Evolutionary conservation across 2,888 invertebrate genomes (phyloP), one percentile per base, ranked within the genome.

Genomic region (Eupithecia exiguata): DNA sequence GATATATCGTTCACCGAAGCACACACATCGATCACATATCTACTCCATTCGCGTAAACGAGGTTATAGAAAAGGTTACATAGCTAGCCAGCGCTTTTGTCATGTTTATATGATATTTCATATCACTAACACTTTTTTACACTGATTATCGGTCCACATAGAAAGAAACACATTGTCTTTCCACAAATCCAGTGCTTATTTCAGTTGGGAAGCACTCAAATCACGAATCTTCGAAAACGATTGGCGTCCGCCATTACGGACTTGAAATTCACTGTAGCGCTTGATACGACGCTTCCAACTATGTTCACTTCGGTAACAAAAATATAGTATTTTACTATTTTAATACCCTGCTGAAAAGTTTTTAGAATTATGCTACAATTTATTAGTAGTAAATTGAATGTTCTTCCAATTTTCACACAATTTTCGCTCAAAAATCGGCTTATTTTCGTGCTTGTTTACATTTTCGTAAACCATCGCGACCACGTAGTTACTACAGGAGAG

Each of bases 11-110:
- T 95, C 95, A 95, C 95, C 95, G 95, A 96, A 95, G 96, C 95
- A 96, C 95, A 95, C 93, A 96, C 96, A 96, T 96, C 95, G 96
- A 96, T 96, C 96, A 96, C 95, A 95, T 96, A 95, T 96, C 96
- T 96, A 96, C 96, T 95, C 95, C 96, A 96, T 95, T 96, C 96
- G 96, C 95, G 96, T 95, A 96, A 96, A 96, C 96, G 96, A 96
- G 96, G 96, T 96, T 96, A 96, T 95, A 96, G 96, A 96, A 96
- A 96, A 96, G 95, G 95, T 95, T 95, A 95, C 95, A 95, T 95
- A 95, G 96, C 95, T 93, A 90, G 91, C 90, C 88, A 88, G 88
- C 91, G 92, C 95, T 95, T 96, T 92, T 91, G 93, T 94, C 93
- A 93, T 92, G 89, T 87, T 89, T 91, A 89, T 88, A 84, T 87